Conservation (phyloP, 2,888 invertebrate species). For the Monoplex corrugatus region DNA sequence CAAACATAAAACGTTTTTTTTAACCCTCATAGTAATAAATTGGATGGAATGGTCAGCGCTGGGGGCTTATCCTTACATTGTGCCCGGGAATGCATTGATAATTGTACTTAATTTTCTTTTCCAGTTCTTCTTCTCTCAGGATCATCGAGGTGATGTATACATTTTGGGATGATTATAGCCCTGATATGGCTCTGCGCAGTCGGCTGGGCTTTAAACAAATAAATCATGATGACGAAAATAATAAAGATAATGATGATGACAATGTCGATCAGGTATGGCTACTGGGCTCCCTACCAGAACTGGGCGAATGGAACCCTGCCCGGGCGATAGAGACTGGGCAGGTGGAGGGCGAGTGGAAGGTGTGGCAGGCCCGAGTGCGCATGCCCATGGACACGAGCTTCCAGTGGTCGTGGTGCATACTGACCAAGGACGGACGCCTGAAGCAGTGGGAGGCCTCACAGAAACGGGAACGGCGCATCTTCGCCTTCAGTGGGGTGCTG, state of each 20-base stretch:
- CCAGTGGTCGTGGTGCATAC: conserved; percentile 55
- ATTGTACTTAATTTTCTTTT: too few species aligned
- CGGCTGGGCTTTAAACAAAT: too few species aligned
- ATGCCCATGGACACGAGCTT: conserved; percentile 45
- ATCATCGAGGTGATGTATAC: too few species aligned
- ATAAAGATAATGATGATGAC: not conserved
- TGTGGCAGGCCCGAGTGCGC: conserved; percentile 47
- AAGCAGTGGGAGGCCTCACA: conserved; percentile 49
- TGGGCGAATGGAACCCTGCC: conserved; percentile 56
- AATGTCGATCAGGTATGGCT: conserved; percentile 51
- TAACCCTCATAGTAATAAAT: too few species aligned
- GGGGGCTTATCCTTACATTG: too few species aligned
- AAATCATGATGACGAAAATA: too few species aligned
- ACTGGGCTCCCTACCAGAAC: conserved; percentile 54
- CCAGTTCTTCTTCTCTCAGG: too few species aligned
- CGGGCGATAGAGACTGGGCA: conserved; percentile 47
- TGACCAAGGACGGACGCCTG: conserved; percentile 30
- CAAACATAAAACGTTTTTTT: too few species aligned
- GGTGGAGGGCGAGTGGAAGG: conserved; percentile 47
- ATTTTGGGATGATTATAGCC: too few species aligned
- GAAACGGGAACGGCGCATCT: conserved; percentile 50
- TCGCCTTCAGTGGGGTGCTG: conserved; percentile 54
- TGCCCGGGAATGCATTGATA: too few species aligned
- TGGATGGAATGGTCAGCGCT: too few species aligned
- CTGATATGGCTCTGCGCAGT: too few species aligned